Evolutionary conservation across 1,140 invertebrate species (phyloP).

Genomic region (Lasaia peninsularis): DNA sequence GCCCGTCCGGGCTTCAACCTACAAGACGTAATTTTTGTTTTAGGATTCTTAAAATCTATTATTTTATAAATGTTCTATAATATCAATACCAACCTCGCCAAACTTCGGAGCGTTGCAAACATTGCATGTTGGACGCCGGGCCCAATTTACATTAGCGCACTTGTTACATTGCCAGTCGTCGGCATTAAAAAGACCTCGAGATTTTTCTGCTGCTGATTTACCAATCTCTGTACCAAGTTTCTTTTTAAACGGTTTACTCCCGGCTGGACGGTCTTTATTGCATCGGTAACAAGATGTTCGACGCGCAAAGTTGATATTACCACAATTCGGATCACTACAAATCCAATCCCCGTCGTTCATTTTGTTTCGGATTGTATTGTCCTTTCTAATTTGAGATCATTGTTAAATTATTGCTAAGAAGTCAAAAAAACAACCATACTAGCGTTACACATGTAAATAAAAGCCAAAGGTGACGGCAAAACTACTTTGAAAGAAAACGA

Average conservation of each 20-base stretch:
- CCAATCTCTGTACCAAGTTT: constrained; percentile 98
- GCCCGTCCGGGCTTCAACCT: constrained; percentile 85
- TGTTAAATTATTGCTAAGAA: background rate
- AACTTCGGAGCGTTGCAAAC: constrained; percentile 99
- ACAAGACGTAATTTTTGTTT: constrained; percentile 15
- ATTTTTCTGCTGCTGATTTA: constrained; percentile 98
- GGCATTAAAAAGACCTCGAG: constrained; percentile 97
- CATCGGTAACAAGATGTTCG: constrained; percentile 94
- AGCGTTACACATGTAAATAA: constrained; percentile 49
- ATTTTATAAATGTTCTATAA: background rate
- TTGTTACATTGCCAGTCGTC: constrained; percentile 99
- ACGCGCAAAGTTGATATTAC: constrained; percentile 96
- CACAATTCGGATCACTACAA: constrained; percentile 83
- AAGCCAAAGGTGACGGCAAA: constrained; percentile 48
- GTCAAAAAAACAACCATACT: background rate
- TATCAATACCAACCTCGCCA: constrained; percentile 82
- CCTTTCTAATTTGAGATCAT: constrained; percentile 20
- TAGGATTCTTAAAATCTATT: background rate
- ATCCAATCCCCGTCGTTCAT: constrained; percentile 73
- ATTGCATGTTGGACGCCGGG: constrained; percentile 96
- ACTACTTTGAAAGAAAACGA: constrained; percentile 64
- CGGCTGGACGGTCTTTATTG: constrained; percentile 83
- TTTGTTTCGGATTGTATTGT: constrained; percentile 15
- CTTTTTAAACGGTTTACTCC: constrained; percentile 82
- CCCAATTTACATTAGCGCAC: constrained; percentile 99